These are phyloP conservation scores for Drosophila recens DNA, from an alignment of 2,888 invertebrate species.

Conservation along the genomic window DNA sequence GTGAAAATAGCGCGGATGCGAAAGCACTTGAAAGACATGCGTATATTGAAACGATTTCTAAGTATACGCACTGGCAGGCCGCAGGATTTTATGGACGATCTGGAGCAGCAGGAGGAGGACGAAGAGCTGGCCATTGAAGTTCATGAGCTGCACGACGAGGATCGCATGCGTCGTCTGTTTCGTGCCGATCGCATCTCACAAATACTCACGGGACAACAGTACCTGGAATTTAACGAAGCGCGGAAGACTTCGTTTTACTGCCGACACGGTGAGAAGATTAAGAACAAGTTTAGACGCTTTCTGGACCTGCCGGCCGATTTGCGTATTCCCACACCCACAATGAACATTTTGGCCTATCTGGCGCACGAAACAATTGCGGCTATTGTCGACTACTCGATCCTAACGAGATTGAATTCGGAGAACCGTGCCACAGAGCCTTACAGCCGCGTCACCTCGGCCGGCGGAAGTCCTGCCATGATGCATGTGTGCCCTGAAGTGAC, in stretches of 20 bases:
- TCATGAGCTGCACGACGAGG: conserved; percentile 85
- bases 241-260: conserved; percentile 90
- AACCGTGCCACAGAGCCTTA: conserved; percentile 90
- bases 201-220: conserved; percentile 87
- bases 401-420: conserved; percentile 91
- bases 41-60: conserved; percentile 83
- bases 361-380: conserved; percentile 96
- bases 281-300: conserved; percentile 88
- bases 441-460: conserved; percentile 87
- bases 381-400: conserved; percentile 92
- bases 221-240: conserved; percentile 92
- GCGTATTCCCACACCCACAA: conserved; percentile 88
- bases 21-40: conserved; percentile 89
- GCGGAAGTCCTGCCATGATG: conserved; percentile 84
- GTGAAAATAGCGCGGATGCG: conserved; percentile 91
- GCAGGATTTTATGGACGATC: conserved; percentile 84
- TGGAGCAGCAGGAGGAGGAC: conserved; percentile 86
- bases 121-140: conserved; percentile 86
- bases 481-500: conserved; percentile 85
- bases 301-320: conserved; percentile 88
- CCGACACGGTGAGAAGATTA: conserved; percentile 86
- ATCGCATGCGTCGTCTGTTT: conserved; percentile 85
- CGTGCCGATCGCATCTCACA: conserved; percentile 88
- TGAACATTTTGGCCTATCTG: conserved; percentile 93
- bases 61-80: conserved; percentile 83